These are phyloP conservation scores for Eretmocerus hayati DNA, from an alignment of 2,888 invertebrate species.

Conservation along the genomic window DNA sequence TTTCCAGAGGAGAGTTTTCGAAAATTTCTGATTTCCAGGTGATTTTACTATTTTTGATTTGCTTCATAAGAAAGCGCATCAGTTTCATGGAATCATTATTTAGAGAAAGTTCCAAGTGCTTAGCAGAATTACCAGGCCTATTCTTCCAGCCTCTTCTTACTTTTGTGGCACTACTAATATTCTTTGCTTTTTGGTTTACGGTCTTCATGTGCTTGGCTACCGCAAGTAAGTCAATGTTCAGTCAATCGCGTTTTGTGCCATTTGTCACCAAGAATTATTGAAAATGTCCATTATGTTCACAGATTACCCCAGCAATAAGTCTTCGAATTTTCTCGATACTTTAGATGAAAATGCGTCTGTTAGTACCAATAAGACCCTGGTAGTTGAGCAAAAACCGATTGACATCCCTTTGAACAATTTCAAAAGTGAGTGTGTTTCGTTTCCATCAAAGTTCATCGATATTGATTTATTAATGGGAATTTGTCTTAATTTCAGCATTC, in stretches of 20 bases:
- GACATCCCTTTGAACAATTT: conserved; percentile 33
- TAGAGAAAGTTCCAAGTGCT: conserved; percentile 82
- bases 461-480: neutral
- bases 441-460: neutral
- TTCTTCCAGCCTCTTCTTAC: conserved; percentile 81
- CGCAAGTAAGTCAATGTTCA: conserved; percentile 57
- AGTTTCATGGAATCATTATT: conserved; percentile 78
- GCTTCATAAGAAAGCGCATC: conserved; percentile 72
- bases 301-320: conserved; percentile 45
- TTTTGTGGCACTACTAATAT: conserved; percentile 67
- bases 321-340: conserved; percentile 30
- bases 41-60: conserved; percentile 65
- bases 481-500: conserved; percentile 46
- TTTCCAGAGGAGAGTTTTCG: neutral
- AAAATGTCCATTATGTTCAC: conserved; percentile 12
- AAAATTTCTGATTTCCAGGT: conserved; percentile 48
- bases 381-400: conserved; percentile 9
- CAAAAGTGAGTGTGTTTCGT: conserved; percentile 36
- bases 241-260: neutral
- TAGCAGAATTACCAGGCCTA: conserved; percentile 75
- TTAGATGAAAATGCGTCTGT: conserved; percentile 29
- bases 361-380: conserved; percentile 7
- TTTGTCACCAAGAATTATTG: neutral
- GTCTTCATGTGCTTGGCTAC: conserved; percentile 82
- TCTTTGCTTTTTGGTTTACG: conserved; percentile 80